Percentiles rank a stretch among this genome's conserved stretches.
Evolutionary conservation across 1,140 invertebrate genomes (phyloP).

Genomic region (Watersipora subatra): DNA sequence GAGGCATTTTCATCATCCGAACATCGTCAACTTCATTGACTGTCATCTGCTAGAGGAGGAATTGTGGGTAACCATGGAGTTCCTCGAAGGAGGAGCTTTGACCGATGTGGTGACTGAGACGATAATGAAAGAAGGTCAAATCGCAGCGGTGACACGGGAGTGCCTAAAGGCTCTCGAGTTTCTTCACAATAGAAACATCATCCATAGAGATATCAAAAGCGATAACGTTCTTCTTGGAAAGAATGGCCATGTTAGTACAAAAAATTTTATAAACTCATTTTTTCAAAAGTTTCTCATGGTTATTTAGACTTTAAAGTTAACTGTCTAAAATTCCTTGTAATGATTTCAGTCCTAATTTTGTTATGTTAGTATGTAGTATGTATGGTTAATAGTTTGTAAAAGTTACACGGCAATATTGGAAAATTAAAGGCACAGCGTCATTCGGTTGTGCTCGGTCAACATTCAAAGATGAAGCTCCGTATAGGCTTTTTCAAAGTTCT

Average conservation of each 20-base stretch:
- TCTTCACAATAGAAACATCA: slow-evolving; percentile 90
- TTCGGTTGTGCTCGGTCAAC: too few relatives aligned
- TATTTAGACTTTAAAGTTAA: too few relatives aligned
- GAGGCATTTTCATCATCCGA: slow-evolving; percentile 37
- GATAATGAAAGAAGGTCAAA: slow-evolving; percentile 63
- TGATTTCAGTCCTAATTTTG: too few relatives aligned
- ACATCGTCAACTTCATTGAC: slow-evolving; percentile 63
- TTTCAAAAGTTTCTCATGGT: too few relatives aligned
- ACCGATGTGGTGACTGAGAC: slow-evolving; percentile 48
- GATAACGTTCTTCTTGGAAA: slow-evolving; percentile 40
- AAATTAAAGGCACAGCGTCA: too few relatives aligned
- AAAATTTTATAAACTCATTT: slow-evolving; percentile 30
- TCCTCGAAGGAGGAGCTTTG: slow-evolving; percentile 45
- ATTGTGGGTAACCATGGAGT: slow-evolving; percentile 49
- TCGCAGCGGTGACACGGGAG: slow-evolving; percentile 85
- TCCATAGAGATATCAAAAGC: slow-evolving; percentile 56
- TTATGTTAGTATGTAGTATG: too few relatives aligned
- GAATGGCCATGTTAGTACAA: slow-evolving; percentile 37
- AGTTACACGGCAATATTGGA: too few relatives aligned
- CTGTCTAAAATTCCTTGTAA: too few relatives aligned
- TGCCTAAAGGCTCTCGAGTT: slow-evolving; percentile 88
- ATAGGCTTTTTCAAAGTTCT: too few relatives aligned
- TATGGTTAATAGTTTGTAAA: too few relatives aligned
- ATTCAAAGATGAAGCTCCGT: too few relatives aligned
- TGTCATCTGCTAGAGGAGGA: slow-evolving; percentile 61